Percentiles rank a stretch among this genome's conserved stretches.
phyloP scores from a whole-genome alignment of 2,113 vertebrate species.

The Eira barbara region DNA sequence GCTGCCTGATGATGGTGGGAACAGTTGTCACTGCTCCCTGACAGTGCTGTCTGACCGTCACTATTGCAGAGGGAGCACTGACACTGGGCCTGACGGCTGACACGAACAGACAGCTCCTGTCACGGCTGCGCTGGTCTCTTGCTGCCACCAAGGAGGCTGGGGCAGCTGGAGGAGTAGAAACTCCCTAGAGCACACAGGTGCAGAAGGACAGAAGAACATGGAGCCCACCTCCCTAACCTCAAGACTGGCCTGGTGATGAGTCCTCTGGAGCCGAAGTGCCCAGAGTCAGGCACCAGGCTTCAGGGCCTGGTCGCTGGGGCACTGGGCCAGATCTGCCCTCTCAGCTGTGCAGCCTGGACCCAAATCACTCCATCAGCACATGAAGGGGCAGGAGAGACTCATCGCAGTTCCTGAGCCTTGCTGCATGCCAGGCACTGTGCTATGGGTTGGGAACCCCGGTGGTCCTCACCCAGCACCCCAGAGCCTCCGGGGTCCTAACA shows the following conservation, averaged over 20 bases:
- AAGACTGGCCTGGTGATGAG: too few relatives aligned
- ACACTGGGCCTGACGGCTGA: background rate
- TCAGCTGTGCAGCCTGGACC: background rate
- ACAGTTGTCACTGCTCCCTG: rapidly evolving
- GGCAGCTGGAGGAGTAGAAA: background rate
- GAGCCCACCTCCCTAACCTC: background rate
- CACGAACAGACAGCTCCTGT: background rate
- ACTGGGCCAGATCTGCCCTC: background rate
- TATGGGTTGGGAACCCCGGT: background rate
- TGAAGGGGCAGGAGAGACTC: background rate
- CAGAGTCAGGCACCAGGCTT: background rate
- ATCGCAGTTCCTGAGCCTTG: background rate
- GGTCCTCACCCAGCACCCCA: background rate
- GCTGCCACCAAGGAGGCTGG: background rate
- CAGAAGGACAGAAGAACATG: background rate
- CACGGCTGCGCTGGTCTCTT: too few relatives aligned
- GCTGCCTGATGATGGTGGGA: background rate
- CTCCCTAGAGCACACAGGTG: background rate
- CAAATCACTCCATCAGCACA: background rate
- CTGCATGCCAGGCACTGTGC: background rate
- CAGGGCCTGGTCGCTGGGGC: background rate
- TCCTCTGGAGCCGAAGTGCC: background rate
- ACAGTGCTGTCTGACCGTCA: background rate
- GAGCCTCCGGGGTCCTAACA: background rate
- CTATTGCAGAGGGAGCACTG: rapidly evolving